Evolutionary conservation across 1,140 invertebrate species (phyloP).

Genomic region (Neodiprion pinetum): DNA sequence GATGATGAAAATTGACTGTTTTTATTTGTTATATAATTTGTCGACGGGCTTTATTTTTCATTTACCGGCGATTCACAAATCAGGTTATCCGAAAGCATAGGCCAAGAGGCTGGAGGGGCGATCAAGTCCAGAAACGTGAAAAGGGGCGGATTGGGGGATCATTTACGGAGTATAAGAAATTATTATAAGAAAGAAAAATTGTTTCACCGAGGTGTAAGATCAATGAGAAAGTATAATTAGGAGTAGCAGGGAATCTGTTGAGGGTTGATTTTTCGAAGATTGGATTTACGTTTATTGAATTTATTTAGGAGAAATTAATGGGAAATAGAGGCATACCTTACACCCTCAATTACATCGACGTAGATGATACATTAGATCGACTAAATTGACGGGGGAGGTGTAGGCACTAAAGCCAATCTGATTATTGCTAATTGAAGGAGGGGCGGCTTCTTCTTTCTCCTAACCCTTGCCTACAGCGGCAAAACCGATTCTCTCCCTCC

Average conservation of each 20-base stretch:
- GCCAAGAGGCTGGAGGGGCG: no score
- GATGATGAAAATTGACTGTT: no score
- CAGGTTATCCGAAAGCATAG: no score
- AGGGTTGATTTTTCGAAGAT: background rate
- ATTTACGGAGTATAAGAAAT: background rate
- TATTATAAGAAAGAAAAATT: background rate
- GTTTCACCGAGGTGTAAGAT: background rate
- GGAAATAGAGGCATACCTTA: background rate
- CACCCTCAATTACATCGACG: background rate
- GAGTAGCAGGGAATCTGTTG: background rate
- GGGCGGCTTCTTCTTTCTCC: background rate
- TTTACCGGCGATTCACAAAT: no score
- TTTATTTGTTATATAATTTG: no score
- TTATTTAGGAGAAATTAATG: background rate
- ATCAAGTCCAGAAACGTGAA: no score
- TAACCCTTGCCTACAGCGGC: no score
- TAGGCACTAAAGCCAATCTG: constrained; percentile 1
- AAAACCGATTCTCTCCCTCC: no score
- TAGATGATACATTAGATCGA: background rate
- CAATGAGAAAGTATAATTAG: background rate
- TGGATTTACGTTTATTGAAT: background rate
- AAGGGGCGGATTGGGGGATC: no score
- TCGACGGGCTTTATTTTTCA: no score
- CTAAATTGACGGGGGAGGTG: background rate
- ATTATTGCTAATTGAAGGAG: constrained; percentile 3